A percentile compares a stretch with the other conserved stretches of the same genome.
These are phyloP conservation scores for Petrolisthes cinctipes DNA, from an alignment of 2,888 invertebrate species.

Conservation along the genomic window DNA sequence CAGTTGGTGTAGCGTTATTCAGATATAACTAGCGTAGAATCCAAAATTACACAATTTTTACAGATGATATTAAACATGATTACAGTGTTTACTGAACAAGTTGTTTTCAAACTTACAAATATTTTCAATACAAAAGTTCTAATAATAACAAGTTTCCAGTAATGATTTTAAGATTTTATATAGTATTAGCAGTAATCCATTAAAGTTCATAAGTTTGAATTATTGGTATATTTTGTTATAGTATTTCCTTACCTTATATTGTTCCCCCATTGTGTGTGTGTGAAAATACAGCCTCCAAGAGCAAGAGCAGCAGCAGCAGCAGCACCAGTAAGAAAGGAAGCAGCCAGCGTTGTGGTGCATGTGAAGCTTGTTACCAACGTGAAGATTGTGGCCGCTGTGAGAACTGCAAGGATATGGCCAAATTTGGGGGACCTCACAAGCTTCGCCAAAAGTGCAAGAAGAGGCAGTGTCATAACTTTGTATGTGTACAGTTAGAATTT, in stretches of 20 bases:
- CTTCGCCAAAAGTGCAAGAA: conserved; percentile 71
- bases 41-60: too few relatives aligned
- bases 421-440: conserved; percentile 72
- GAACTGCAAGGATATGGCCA: conserved; percentile 71
- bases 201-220: too few relatives aligned
- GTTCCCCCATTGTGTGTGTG: not conserved
- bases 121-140: too few relatives aligned
- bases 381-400: conserved; percentile 82
- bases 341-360: conserved; percentile 77
- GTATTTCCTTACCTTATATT: not conserved
- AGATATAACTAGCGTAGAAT: too few relatives aligned
- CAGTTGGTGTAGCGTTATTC: too few relatives aligned
- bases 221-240: too few relatives aligned
- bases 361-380: conserved; percentile 79
- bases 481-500: conserved; percentile 19
- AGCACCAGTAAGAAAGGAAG: conserved; percentile 29
- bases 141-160: too few relatives aligned
- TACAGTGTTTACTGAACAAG: too few relatives aligned
- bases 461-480: conserved; percentile 67
- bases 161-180: too few relatives aligned
- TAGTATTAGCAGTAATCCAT: too few relatives aligned
- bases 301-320: conserved; percentile 32
- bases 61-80: too few relatives aligned
- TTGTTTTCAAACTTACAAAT: too few relatives aligned
- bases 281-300: conserved; percentile 32